A percentile compares a stretch with the other conserved stretches of the same genome.
Conservation (phyloP, 2,797 vertebrate genomes). For the Anguilla anguilla region DNA sequence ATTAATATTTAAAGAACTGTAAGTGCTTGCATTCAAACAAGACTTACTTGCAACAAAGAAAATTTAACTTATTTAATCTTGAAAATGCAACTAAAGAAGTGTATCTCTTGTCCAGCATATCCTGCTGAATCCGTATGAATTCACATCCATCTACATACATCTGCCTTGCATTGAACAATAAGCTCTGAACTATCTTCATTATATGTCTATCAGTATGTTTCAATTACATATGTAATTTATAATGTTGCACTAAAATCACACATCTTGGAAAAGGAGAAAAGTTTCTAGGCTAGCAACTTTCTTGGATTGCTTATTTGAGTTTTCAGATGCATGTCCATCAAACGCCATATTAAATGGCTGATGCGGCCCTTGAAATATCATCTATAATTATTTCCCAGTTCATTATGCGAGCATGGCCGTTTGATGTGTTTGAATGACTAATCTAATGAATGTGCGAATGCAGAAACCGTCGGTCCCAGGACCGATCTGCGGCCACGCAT, state of each 20-base stretch:
- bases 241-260: neutral
- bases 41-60: conserved; percentile 8
- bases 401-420: conserved; percentile 69
- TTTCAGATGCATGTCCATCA: conserved; percentile 67
- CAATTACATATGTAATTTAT: neutral
- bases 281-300: conserved; percentile 59
- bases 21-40: conserved; percentile 59
- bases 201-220: neutral
- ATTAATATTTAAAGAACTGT: conserved; percentile 67
- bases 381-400: conserved; percentile 74
- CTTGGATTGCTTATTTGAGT: conserved; percentile 70
- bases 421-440: conserved; percentile 77
- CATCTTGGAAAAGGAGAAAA: conserved; percentile 24
- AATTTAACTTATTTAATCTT: neutral
- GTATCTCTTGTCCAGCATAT: neutral
- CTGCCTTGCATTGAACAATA: neutral
- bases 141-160: neutral
- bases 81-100: neutral
- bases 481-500: conserved; percentile 61
- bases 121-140: too few relatives aligned
- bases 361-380: conserved; percentile 57
- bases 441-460: conserved; percentile 74
- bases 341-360: conserved; percentile 65
- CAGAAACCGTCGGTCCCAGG: conserved; percentile 51
- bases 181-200: neutral